Evolutionary conservation across 2,888 invertebrate genomes (phyloP), one percentile per base, ranked within the genome.

Genomic region (Helobdella robusta): DNA sequence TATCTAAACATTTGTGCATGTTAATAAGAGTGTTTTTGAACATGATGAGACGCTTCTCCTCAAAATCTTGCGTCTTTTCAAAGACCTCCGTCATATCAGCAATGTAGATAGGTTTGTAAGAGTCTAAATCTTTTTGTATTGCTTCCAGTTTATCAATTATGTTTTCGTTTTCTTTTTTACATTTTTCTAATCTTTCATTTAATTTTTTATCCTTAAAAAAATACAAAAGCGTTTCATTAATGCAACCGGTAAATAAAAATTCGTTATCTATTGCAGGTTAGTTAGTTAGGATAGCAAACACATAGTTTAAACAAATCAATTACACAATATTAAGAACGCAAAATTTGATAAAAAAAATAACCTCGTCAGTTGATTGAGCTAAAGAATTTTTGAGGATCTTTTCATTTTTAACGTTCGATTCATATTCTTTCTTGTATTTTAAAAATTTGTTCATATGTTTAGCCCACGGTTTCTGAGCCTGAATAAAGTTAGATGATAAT

Each of bases 391-490:
- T 87, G 35, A 94, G 94, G 59, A 93, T 90, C 78, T 90, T 86
- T 82, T 97, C 95, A 74, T 89, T 89, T 81, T 97, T 94, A 82
- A 97, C 98, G 48, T 95, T 91, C 72, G 88, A 87, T 83, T 98
- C 97, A 82, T 94, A 98, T 79, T 95, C 94, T 69, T 87, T 85
- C 81, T 91, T 89, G 70, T 91, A 86, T 78, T 92, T 88, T 79
- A 94, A 90, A 66, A 97, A 93, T 82, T 94, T 94, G 74, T 89
- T 87, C 71, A 92, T 83, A 28, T 91, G 81, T 81, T 99, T 99
- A 68, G 91, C 88, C 98, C 98, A 99, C 3, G 97, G 95, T 76
- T 97, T 97, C 83, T 99, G 98, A 52, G 94, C 97, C 83, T 83
- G 52, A n/a, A n/a, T n/a, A n/a, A n/a, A n/a, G n/a, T n/a, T n/a